Percentiles rank a stretch among this genome's conserved stretches.
These are phyloP conservation scores for Xestia ashworthii DNA, from an alignment of 2,888 invertebrate genomes.

Conservation along the genomic window DNA sequence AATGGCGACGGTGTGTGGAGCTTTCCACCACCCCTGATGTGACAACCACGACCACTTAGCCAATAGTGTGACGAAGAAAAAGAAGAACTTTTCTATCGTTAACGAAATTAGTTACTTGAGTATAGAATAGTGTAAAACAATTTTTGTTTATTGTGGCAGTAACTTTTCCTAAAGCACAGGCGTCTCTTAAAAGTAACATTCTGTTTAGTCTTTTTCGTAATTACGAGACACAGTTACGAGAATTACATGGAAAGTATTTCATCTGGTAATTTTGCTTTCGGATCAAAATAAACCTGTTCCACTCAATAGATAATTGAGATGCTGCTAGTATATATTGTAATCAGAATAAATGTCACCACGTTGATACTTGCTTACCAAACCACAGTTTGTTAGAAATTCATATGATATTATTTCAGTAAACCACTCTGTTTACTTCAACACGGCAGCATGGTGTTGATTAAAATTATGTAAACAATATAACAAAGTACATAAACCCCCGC, in stretches of 20 bases:
- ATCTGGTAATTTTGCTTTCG: neutral
- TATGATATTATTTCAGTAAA: conserved; percentile 9
- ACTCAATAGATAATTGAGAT: neutral
- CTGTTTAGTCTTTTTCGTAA: too few species aligned
- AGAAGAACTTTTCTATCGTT: neutral
- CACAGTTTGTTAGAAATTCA: neutral
- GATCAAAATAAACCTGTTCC: neutral
- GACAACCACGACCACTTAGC: too few species aligned
- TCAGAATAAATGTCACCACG: neutral
- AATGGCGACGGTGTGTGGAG: too few species aligned
- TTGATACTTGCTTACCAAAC: neutral
- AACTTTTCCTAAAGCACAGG: too few species aligned
- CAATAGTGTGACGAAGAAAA: too few species aligned
- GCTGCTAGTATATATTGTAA: neutral
- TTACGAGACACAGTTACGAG: too few species aligned
- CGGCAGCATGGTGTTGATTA: conserved; percentile 10
- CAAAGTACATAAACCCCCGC: conserved; percentile 1
- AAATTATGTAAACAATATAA: conserved; percentile 13
- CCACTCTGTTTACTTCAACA: neutral
- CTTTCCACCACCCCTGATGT: too few species aligned
- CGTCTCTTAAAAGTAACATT: neutral
- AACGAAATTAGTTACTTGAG: neutral
- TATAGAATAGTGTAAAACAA: too few species aligned
- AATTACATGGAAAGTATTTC: too few species aligned
- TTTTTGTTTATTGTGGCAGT: neutral